Percentiles rank a stretch among this genome's conserved stretches.
These are phyloP conservation scores for Cheilosia soror DNA, from an alignment of 2,888 invertebrate genomes.

Conservation along the genomic window DNA sequence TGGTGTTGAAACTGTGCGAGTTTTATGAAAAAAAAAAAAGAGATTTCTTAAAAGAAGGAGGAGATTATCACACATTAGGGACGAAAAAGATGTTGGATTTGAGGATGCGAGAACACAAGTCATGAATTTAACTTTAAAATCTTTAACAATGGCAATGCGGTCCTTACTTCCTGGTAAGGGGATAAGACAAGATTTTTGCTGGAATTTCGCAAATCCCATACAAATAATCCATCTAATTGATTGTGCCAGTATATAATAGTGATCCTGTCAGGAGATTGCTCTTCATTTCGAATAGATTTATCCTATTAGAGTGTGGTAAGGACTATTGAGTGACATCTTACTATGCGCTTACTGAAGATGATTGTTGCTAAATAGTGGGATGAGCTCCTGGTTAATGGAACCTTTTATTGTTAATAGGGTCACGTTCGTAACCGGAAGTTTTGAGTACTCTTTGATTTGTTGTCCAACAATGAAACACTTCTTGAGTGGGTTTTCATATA, in stretches of 20 bases:
- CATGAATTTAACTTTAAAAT: conserved; percentile 11
- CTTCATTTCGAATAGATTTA: conserved; percentile 1
- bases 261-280: conserved; percentile 23
- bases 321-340: not conserved
- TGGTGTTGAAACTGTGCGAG: no score
- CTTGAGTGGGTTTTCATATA: no score
- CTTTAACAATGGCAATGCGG: no score
- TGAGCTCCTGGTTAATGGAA: not conserved
- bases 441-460: no score
- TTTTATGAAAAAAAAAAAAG: no score
- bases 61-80: conserved; percentile 32
- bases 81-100: not conserved
- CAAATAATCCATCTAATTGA: conserved; percentile 25
- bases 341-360: not conserved
- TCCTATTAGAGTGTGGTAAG: conserved; percentile 1
- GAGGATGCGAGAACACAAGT: conserved; percentile 18
- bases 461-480: no score
- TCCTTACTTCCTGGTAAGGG: conserved; percentile 19
- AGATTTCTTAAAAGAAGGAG: not conserved
- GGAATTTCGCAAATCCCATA: not conserved
- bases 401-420: not conserved
- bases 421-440: no score
- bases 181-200: not conserved
- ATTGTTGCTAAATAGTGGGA: not conserved
- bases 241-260: conserved; percentile 1